Evolutionary conservation across 2,888 invertebrate species (phyloP).

Genomic region (Cloeon dipterum): DNA sequence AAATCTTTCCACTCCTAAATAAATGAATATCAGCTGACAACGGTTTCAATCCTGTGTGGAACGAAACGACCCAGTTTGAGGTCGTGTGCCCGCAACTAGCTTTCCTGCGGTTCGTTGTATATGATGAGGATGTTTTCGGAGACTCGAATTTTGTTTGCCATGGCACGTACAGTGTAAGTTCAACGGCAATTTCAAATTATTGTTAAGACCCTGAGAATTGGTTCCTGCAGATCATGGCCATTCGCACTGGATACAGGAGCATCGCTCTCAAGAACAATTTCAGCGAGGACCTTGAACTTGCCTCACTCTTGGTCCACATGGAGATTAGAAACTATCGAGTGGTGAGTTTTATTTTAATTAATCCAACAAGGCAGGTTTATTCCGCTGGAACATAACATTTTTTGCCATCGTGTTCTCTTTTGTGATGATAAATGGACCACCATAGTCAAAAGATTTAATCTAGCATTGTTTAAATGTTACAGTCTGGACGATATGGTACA

Average conservation of each 20-base stretch:
- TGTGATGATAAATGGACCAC: too few relatives aligned
- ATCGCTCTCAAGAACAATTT: conserved; percentile 72
- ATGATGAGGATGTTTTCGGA: conserved; percentile 94
- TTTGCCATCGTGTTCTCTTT: too few relatives aligned
- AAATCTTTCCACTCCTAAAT: not conserved
- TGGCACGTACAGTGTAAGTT: conserved; percentile 64
- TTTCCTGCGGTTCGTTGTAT: conserved; percentile 63
- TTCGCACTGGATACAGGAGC: conserved; percentile 73
- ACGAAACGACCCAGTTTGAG: conserved; percentile 63
- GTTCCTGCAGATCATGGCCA: conserved; percentile 31
- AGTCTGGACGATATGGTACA: too few relatives aligned
- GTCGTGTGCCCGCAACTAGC: conserved; percentile 64
- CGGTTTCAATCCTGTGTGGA: conserved; percentile 85
- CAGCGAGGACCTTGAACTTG: conserved; percentile 81
- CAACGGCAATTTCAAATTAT: conserved; percentile 10
- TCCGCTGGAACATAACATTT: too few relatives aligned
- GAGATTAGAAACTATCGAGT: conserved; percentile 27
- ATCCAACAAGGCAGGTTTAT: too few relatives aligned
- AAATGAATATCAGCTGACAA: conserved; percentile 43
- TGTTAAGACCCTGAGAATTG: not conserved
- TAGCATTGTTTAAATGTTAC: too few relatives aligned
- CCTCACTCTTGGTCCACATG: conserved; percentile 67
- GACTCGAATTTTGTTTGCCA: conserved; percentile 94
- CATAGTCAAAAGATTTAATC: too few relatives aligned
- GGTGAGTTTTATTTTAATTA: conserved; percentile 9